Conservation (phyloP, 2,113 vertebrate genomes). For the Nettapus auritus region DNA sequence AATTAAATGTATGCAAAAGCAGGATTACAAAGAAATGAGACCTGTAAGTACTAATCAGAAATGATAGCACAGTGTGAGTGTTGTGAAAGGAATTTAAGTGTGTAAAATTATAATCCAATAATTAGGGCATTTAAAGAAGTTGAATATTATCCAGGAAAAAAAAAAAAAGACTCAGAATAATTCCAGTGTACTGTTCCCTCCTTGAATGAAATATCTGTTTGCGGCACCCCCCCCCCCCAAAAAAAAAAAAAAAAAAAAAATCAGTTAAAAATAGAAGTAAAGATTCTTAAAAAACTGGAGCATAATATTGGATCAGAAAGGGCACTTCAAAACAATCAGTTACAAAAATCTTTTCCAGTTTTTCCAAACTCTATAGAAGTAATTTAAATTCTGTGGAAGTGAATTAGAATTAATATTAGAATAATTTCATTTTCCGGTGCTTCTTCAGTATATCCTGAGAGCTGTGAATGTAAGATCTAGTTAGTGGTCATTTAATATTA, state of each 20-base stretch:
- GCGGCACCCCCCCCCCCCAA: neutral
- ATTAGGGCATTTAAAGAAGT: constrained; percentile 11
- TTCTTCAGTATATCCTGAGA: neutral
- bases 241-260: neutral
- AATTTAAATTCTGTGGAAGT: neutral
- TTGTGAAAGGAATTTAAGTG: neutral
- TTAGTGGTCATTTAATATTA: neutral
- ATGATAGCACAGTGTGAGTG: neutral
- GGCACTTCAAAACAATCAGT: neutral
- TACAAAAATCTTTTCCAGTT: neutral
- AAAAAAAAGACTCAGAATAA: neutral
- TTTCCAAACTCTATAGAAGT: neutral
- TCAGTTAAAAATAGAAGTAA: neutral
- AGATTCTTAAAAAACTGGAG: neutral
- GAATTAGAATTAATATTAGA: neutral
- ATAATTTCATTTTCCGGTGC: neutral
- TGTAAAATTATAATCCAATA: constrained; percentile 28
- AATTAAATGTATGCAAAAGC: constrained; percentile 16
- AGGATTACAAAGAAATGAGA: constrained; percentile 2
- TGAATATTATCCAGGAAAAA: constrained; percentile 6
- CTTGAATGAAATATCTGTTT: neutral
- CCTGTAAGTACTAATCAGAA: neutral
- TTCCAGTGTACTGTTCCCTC: neutral
- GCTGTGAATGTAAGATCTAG: neutral
- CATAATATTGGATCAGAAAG: neutral